Evolutionary conservation across 2,797 vertebrate species (phyloP), one percentile per base, ranked within the genome.

Genomic region (Ciconia nigra): DNA sequence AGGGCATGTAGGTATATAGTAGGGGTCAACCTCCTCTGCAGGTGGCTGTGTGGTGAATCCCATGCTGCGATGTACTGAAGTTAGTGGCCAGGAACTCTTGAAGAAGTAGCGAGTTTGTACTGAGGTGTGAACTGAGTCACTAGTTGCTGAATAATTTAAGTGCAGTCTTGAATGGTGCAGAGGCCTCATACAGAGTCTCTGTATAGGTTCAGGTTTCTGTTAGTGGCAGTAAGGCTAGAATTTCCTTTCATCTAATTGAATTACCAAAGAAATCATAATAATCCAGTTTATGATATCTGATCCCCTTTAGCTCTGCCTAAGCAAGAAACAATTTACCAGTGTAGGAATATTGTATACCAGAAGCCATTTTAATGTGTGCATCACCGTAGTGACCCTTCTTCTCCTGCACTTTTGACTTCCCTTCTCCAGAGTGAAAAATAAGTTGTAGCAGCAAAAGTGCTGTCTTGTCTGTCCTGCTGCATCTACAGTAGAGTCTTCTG

Each of bases 1-100:
- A 29, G 51, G 57, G 17, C 2, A 0, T 3, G 15, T 3, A 65
- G 57, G 31, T 17, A 12, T 25, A 8, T 10, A 9, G 20, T 0
- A 52, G 63, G 52, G 31, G 33, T 79, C 39, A 17, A 1, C 37
- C 24, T 57, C 29, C 39, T 83, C 63, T 44, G 55, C 59, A 24
- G 41, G 26, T 37, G 35, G 7, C 65, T 90, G 11, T 54, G 66
- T 3, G 2, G 19, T 55, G 42, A 54, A 26, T 37, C 51, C 42
- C 39, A 6, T 26, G 12, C 78, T 91, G 55, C 5, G 3, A 1
- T 29, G 26, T 26, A 29, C 88, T 90, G 62, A 44, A 70, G 44
- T 44, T 39, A 17, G 62, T 35, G 52, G 22, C 55, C 31, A 46
- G 51, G 39, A 69, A 19, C 41, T 82, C 51, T 15, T 83, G 61